These are phyloP conservation scores for Sphaerophoria rueppellii DNA, from an alignment of 2,888 invertebrate species.

Conservation along the genomic window DNA sequence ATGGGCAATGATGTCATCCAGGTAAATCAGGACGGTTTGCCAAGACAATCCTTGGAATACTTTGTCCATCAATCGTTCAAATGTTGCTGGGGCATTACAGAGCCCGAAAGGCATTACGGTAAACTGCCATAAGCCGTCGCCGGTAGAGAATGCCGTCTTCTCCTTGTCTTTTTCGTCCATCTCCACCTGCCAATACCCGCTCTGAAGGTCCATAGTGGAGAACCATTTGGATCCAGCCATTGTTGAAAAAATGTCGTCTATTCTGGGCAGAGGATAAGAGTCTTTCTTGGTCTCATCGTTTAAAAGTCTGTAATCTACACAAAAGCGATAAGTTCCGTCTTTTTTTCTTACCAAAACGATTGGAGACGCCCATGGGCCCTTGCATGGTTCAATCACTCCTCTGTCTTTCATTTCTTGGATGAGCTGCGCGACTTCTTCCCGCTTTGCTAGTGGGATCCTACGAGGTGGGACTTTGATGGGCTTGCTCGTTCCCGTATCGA, in stretches of 20 bases:
- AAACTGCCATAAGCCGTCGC: conserved; percentile 74
- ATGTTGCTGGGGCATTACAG: conserved; percentile 23
- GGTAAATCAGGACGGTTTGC: conserved; percentile 69
- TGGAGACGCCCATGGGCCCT: conserved; percentile 37
- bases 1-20: conserved; percentile 70
- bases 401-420: conserved; percentile 35
- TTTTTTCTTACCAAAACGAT: conserved; percentile 46
- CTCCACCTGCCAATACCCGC: conserved; percentile 47
- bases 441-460: conserved; percentile 37
- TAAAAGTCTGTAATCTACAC: conserved; percentile 29
- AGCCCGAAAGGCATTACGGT: conserved; percentile 39
- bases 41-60: conserved; percentile 49
- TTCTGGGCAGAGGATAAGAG: conserved; percentile 17
- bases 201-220: conserved; percentile 70
- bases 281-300: conserved; percentile 33
- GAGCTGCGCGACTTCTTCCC: conserved; percentile 33
- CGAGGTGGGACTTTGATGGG: conserved; percentile 18
- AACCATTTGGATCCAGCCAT: conserved; percentile 71
- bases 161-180: conserved; percentile 62
- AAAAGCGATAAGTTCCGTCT: conserved; percentile 14
- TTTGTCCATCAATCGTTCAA: conserved; percentile 70
- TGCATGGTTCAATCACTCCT: conserved; percentile 43
- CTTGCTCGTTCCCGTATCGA: conserved; percentile 18
- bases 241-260: conserved; percentile 71
- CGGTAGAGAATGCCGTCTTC: conserved; percentile 75